A percentile compares a stretch with the other conserved stretches of the same genome.
phyloP scores from a whole-genome alignment of 1,140 invertebrate genomes.

The Tetramorium parvispinum region DNA sequence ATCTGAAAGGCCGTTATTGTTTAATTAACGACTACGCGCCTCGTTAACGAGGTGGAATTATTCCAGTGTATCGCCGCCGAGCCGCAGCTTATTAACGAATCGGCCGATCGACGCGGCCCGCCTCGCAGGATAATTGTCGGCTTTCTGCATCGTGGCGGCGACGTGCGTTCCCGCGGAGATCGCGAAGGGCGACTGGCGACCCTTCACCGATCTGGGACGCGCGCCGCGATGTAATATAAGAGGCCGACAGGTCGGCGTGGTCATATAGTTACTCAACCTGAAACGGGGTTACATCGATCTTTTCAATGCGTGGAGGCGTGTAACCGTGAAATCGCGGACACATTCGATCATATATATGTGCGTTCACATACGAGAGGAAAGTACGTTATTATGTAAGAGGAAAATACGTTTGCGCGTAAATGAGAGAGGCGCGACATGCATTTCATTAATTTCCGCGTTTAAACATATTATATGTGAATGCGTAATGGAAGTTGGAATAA shows the following conservation, averaged over 20 bases:
- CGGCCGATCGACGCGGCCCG: conserved; percentile 57
- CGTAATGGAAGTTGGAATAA: neutral
- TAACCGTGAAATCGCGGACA: conserved; percentile 14
- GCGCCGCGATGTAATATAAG: conserved; percentile 60
- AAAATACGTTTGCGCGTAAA: conserved; percentile 8
- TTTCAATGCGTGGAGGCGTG: conserved; percentile 40
- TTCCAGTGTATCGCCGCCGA: conserved; percentile 12
- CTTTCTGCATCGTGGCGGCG: conserved; percentile 27
- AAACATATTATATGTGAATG: neutral
- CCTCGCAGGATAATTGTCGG: conserved; percentile 57
- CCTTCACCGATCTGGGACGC: conserved; percentile 63
- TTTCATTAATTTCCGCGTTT: conserved; percentile 16
- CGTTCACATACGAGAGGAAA: neutral
- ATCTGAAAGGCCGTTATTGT: conserved; percentile 39
- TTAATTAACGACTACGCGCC: conserved; percentile 26
- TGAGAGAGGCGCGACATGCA: neutral
- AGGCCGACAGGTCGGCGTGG: conserved; percentile 33
- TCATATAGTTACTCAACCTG: conserved; percentile 60
- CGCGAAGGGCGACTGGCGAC: conserved; percentile 36
- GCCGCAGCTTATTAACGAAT: conserved; percentile 63
- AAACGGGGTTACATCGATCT: conserved; percentile 68
- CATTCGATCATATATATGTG: neutral
- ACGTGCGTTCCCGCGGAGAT: conserved; percentile 34
- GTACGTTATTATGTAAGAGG: neutral
- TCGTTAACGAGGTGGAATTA: conserved; percentile 35